phyloP scores from a whole-genome alignment of 1,140 invertebrate genomes.

The Andricus grossulariae region DNA sequence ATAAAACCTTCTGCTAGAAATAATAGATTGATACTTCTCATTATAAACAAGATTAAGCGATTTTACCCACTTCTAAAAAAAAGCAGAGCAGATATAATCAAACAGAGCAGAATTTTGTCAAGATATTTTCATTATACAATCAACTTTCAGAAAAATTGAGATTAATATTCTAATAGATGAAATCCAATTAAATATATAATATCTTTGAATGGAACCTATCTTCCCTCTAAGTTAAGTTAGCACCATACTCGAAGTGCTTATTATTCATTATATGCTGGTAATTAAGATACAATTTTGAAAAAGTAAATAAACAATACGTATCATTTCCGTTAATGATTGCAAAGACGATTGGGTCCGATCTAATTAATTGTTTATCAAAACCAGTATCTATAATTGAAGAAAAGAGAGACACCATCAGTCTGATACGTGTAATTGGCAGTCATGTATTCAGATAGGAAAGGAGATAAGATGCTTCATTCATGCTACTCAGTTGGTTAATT shows the following conservation, averaged over 20 bases:
- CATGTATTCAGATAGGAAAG: slow-evolving; percentile 16
- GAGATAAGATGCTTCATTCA: slow-evolving; percentile 25
- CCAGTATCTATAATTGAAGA: slow-evolving; percentile 10
- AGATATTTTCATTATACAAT: slow-evolving; percentile 1
- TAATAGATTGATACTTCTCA: too few relatives aligned
- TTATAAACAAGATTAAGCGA: too few relatives aligned
- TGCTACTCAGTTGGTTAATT: slow-evolving; percentile 15
- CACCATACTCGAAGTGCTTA: too few relatives aligned
- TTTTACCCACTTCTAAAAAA: too few relatives aligned
- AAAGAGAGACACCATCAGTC: background rate
- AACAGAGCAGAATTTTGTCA: background rate
- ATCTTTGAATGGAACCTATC: too few relatives aligned
- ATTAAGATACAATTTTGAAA: background rate
- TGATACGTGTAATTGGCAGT: slow-evolving; percentile 1
- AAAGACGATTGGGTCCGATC: background rate
- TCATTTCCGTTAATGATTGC: background rate
- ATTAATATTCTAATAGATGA: too few relatives aligned
- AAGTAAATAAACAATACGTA: background rate
- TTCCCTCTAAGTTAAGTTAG: too few relatives aligned
- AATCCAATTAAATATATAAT: too few relatives aligned
- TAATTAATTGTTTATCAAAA: slow-evolving; percentile 26
- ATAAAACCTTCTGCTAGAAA: too few relatives aligned
- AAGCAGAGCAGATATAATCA: background rate
- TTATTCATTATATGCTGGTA: too few relatives aligned
- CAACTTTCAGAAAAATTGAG: background rate